Percentiles rank a stretch among this genome's conserved stretches.
Conservation (phyloP, 2,113 vertebrate genomes). For the Calidris pygmaea region DNA sequence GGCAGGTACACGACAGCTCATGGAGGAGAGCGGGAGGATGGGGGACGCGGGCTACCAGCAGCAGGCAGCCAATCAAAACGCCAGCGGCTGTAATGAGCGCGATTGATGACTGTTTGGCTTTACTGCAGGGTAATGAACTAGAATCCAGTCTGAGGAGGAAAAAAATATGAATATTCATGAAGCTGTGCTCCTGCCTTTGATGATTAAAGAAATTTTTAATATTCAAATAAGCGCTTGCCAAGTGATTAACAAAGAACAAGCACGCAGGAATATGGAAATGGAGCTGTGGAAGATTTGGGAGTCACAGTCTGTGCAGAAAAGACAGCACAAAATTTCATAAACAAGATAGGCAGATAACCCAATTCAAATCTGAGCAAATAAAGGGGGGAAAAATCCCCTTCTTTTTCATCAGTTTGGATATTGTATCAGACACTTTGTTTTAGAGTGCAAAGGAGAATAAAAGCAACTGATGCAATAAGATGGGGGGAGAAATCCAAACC, state of each 20-base stretch:
- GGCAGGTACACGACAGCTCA: slow-evolving; percentile 82
- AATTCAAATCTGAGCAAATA: slow-evolving; percentile 74
- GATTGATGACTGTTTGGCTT: slow-evolving; percentile 98
- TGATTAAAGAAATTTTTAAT: slow-evolving; percentile 99
- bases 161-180: slow-evolving; percentile 99
- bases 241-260: slow-evolving; percentile 98
- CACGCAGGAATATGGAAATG: slow-evolving; percentile 93
- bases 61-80: slow-evolving; percentile 87
- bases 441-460: slow-evolving; percentile 43
- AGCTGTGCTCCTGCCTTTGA: slow-evolving; percentile 96
- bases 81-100: slow-evolving; percentile 85
- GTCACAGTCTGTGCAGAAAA: slow-evolving; percentile 76
- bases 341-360: slow-evolving; percentile 83
- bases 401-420: slow-evolving; percentile 70
- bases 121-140: slow-evolving; percentile 98
- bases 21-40: slow-evolving; percentile 71
- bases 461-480: slow-evolving; percentile 17
- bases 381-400: slow-evolving; percentile 45
- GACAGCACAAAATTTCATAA: slow-evolving; percentile 79
- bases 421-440: slow-evolving; percentile 77
- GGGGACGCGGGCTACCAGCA: slow-evolving; percentile 76
- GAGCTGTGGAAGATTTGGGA: slow-evolving; percentile 84
- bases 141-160: slow-evolving; percentile 89
- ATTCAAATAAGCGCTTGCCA: slow-evolving; percentile 99
- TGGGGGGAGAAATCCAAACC: neutral